Conservation (phyloP, 2,797 vertebrate genomes). For the Prionace glauca region DNA sequence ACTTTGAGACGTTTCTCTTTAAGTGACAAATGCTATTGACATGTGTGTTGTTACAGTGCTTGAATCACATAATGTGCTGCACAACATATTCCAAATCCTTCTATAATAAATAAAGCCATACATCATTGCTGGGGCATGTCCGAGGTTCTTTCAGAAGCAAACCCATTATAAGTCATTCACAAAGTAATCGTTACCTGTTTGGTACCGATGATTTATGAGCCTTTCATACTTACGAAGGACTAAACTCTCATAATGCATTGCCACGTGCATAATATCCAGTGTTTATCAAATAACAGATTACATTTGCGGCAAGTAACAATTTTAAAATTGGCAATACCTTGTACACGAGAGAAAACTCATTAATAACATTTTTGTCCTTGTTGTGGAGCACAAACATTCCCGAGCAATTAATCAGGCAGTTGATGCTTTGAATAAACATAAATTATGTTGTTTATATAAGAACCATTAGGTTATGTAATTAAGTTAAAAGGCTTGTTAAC, state of each 20-base stretch:
- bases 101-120: slow-evolving; percentile 19
- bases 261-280: slow-evolving; percentile 25
- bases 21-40: not conserved
- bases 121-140: not conserved
- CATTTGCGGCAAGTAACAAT: not conserved
- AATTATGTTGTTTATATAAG: slow-evolving; percentile 34
- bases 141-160: not conserved
- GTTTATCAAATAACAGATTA: slow-evolving; percentile 31
- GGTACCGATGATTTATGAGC: slow-evolving; percentile 1
- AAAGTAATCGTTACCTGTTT: slow-evolving; percentile 23
- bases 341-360: not conserved
- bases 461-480: not conserved
- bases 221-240: not conserved
- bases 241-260: not conserved
- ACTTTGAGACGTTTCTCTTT: not conserved
- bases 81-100: not conserved
- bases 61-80: not conserved
- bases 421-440: slow-evolving; percentile 25
- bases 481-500: slow-evolving; percentile 20
- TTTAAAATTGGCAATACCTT: slow-evolving; percentile 9
- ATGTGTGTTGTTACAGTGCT: not conserved
- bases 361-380: not conserved
- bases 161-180: slow-evolving; percentile 32
- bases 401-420: slow-evolving; percentile 2
- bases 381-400: not conserved